A percentile compares a stretch with the other conserved stretches of the same genome.
Evolutionary conservation across 2,797 vertebrate species (phyloP).

Genomic region (Loriculus beryllinus): DNA sequence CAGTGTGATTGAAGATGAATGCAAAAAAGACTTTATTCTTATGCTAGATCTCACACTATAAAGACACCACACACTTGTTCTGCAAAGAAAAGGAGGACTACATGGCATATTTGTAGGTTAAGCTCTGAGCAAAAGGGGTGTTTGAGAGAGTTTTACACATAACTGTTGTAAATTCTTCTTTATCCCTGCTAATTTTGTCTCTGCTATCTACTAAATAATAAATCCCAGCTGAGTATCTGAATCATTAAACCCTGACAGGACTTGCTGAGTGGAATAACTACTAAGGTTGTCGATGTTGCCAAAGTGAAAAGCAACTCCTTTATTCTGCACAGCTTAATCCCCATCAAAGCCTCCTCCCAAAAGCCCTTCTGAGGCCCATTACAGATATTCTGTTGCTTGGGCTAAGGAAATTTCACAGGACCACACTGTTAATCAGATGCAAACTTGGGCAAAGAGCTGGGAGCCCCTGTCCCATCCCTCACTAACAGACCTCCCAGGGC

Average conservation of each 20-base stretch:
- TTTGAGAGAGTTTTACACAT: neutral
- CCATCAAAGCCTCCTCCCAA: neutral
- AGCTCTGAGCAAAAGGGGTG: neutral
- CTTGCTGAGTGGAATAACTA: neutral
- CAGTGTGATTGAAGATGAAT: neutral
- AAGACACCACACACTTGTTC: neutral
- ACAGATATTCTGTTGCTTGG: neutral
- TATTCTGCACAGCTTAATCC: neutral
- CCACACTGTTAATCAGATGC: neutral
- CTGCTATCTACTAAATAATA: constrained; percentile 1
- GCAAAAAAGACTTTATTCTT: neutral
- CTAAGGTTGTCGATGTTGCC: neutral
- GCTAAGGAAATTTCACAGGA: neutral
- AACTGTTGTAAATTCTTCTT: constrained; percentile 35
- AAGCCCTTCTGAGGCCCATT: neutral
- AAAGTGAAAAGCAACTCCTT: neutral
- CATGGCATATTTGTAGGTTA: constrained; percentile 12
- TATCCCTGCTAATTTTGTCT: constrained; percentile 16
- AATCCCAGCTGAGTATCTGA: neutral
- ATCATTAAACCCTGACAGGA: neutral
- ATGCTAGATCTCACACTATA: neutral
- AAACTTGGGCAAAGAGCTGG: neutral
- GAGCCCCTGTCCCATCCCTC: neutral
- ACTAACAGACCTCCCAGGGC: neutral
- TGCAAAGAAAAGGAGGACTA: neutral